phyloP scores from a whole-genome alignment of 2,797 vertebrate genomes.

The Discoglossus pictus region DNA sequence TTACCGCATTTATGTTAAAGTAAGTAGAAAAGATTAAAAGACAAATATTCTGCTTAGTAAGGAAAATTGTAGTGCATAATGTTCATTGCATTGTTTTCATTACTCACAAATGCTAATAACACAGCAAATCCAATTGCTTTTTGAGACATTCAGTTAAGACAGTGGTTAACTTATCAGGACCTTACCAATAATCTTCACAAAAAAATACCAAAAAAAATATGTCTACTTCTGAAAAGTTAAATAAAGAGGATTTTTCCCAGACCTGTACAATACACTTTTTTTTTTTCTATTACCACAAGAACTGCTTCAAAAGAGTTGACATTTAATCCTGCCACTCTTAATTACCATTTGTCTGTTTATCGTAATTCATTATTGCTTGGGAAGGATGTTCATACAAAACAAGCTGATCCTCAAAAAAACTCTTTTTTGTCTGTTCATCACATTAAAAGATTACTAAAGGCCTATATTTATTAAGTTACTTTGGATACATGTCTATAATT shows the following conservation, averaged over 20 bases:
- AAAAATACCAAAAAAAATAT: not conserved
- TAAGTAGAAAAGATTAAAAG: slow-evolving; percentile 8
- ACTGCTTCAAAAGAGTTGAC: slow-evolving; percentile 9
- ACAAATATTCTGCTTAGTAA: slow-evolving; percentile 39
- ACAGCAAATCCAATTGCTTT: slow-evolving; percentile 37
- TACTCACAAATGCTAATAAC: slow-evolving; percentile 33
- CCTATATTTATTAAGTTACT: no score
- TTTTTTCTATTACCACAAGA: not conserved
- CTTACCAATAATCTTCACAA: slow-evolving; percentile 1
- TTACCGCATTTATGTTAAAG: slow-evolving; percentile 11
- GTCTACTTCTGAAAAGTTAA: not conserved
- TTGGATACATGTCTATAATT: no score
- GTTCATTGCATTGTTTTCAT: slow-evolving; percentile 21
- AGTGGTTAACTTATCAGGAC: slow-evolving; percentile 8
- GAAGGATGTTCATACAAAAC: slow-evolving; percentile 6
- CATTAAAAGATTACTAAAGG: no score
- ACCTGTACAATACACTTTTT: not conserved
- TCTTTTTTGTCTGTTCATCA: no score
- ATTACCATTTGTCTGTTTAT: slow-evolving; percentile 18
- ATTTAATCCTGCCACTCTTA: slow-evolving; percentile 20
- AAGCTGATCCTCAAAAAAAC: not conserved
- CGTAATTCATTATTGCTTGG: slow-evolving; percentile 28
- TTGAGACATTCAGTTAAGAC: slow-evolving; percentile 8
- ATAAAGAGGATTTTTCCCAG: slow-evolving; percentile 7
- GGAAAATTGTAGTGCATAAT: slow-evolving; percentile 27